Conservation (phyloP, 2,113 vertebrate species). For the Esox niger region DNA sequence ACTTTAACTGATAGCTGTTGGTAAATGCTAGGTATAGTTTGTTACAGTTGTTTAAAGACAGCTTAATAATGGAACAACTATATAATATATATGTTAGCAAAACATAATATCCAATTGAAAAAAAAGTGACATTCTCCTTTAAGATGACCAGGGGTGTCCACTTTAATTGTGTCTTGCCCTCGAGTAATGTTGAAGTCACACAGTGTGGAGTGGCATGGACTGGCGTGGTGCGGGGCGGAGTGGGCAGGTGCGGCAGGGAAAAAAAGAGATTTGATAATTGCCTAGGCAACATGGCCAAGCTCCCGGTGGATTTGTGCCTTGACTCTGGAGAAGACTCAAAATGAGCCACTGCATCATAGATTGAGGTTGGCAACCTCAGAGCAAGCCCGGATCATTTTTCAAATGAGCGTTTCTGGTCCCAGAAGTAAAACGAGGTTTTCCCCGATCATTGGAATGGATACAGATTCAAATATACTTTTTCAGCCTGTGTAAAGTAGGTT, state of each 20-base stretch:
- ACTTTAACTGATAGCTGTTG: too few relatives aligned
- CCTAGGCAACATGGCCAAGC: constrained; percentile 44
- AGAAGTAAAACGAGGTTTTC: constrained; percentile 45
- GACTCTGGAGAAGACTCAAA: constrained; percentile 57
- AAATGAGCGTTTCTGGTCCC: constrained; percentile 65
- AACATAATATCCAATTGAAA: too few relatives aligned
- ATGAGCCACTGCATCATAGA: constrained; percentile 70
- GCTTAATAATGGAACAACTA: too few relatives aligned
- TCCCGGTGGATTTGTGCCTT: constrained; percentile 39
- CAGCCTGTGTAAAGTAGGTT: constrained; percentile 56
- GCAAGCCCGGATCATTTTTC: constrained; percentile 65
- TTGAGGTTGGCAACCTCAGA: constrained; percentile 70
- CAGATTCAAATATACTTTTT: constrained; percentile 46
- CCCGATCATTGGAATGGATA: constrained; percentile 61
- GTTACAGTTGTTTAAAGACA: too few relatives aligned
- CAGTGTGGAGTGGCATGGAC: too few relatives aligned
- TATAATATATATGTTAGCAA: too few relatives aligned
- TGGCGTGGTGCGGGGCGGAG: constrained; percentile 22
- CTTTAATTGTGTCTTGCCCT: constrained; percentile 55
- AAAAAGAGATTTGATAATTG: constrained; percentile 64
- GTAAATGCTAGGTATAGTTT: too few relatives aligned
- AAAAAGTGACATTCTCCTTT: too few relatives aligned
- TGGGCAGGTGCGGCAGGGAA: constrained; percentile 52
- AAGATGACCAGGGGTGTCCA: constrained; percentile 28
- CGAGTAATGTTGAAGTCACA: constrained; percentile 12